A percentile compares a stretch with the other conserved stretches of the same genome.
These are phyloP conservation scores for Mionectes olivaceus DNA, from an alignment of 2,797 vertebrate genomes.

Conservation along the genomic window DNA sequence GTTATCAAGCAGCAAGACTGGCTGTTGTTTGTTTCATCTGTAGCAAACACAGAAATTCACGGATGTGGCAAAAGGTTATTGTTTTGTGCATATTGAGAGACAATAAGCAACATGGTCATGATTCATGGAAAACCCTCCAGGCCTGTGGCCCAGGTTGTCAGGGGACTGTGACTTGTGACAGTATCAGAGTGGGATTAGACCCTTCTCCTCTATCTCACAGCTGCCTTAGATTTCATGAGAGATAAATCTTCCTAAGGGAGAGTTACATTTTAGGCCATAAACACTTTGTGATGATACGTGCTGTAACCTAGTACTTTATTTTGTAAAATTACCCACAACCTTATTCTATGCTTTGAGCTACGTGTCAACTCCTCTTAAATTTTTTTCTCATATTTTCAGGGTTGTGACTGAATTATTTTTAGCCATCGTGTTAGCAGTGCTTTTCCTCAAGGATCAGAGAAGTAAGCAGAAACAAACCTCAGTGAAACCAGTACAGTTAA, in stretches of 20 bases:
- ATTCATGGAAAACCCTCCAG: neutral
- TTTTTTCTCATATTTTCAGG: neutral
- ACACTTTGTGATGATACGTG: neutral
- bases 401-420: conserved; percentile 14
- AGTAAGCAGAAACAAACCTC: conserved; percentile 18
- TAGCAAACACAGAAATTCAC: neutral
- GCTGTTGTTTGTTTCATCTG: neutral
- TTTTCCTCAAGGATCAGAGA: conserved; percentile 11
- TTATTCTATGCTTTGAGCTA: neutral
- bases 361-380: neutral
- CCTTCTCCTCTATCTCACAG: conserved; percentile 61
- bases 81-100: neutral
- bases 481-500: neutral
- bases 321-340: conserved; percentile 11
- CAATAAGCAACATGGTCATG: neutral
- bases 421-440: neutral
- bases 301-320: conserved; percentile 17
- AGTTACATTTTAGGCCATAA: conserved; percentile 44
- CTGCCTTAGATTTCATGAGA: conserved; percentile 50
- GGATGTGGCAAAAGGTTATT: neutral
- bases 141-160: neutral
- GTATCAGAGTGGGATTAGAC: conserved; percentile 37
- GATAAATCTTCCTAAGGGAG: conserved; percentile 43
- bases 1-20: neutral
- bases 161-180: neutral